Conservation (phyloP, 37 sponge, comb jelly and placozoan genomes). For the Lycopodina hypogea region DNA sequence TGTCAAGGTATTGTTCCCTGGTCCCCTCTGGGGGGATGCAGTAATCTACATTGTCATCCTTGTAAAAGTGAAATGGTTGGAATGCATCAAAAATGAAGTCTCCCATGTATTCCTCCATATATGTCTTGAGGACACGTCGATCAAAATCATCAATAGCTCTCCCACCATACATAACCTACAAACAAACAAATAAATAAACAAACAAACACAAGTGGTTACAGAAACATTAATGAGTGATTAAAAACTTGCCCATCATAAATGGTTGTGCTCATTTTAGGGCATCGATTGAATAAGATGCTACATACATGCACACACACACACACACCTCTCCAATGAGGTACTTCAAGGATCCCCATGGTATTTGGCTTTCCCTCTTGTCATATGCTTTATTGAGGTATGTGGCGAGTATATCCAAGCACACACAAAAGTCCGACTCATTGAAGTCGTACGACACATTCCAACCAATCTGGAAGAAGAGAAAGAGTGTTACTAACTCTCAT, state of each 20-base stretch:
- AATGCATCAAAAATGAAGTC: constrained; percentile 99
- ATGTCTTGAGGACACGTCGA: constrained; percentile 91
- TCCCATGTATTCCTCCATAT: constrained; percentile 99
- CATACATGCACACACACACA: not conserved
- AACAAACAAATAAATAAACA: not conserved
- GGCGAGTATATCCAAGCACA: constrained; percentile 92
- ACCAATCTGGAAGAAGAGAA: constrained; percentile 66
- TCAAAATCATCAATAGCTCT: constrained; percentile 99
- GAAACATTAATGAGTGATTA: not conserved
- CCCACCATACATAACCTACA: constrained; percentile 98
- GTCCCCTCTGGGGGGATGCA: constrained; percentile 80
- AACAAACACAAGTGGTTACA: constrained; percentile 1
- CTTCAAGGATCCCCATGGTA: constrained; percentile 98
- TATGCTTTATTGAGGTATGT: constrained; percentile 91
- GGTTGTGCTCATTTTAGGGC: not conserved
- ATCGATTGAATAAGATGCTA: too few species aligned
- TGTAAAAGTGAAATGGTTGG: constrained; percentile 98
- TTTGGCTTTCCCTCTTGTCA: constrained; percentile 85
- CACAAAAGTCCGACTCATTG: constrained; percentile 98
- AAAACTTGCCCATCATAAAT: not conserved
- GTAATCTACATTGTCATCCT: constrained; percentile 84
- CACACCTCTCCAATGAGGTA: constrained; percentile 98
- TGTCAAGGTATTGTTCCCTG: constrained; percentile 83
- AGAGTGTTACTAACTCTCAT: too few species aligned
- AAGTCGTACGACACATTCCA: constrained; percentile 99